Evolutionary conservation across 2,797 vertebrate genomes (phyloP).

Genomic region (Sebastes itinus): DNA sequence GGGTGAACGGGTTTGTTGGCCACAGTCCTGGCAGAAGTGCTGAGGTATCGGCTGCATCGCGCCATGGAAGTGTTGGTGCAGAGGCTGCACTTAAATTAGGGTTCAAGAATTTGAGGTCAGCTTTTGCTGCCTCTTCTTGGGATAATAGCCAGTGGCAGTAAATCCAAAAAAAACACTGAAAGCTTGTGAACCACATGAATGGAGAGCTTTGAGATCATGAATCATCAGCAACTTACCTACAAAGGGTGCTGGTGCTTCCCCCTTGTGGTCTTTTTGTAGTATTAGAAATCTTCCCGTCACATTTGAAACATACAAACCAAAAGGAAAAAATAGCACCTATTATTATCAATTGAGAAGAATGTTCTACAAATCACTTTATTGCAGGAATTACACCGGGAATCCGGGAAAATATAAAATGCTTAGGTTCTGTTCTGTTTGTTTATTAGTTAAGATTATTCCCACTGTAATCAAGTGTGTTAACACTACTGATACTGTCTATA

Average conservation of each 20-base stretch:
- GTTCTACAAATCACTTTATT: conserved; percentile 81
- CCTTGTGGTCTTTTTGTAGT: conserved; percentile 16
- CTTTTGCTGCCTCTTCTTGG: conserved; percentile 19
- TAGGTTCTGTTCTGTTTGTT: conserved; percentile 43
- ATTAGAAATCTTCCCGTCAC: not conserved
- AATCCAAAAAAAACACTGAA: not conserved
- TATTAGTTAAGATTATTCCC: conserved; percentile 40
- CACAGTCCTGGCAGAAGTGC: conserved; percentile 73
- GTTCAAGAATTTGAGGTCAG: conserved; percentile 42
- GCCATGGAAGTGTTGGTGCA: conserved; percentile 49
- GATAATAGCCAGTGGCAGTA: conserved; percentile 10
- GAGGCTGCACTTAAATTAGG: conserved; percentile 46
- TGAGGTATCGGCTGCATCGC: conserved; percentile 65
- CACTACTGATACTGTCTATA: conserved; percentile 37
- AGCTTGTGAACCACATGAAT: not conserved
- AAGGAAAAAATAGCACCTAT: not conserved
- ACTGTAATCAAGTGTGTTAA: conserved; percentile 42
- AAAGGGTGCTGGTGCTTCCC: conserved; percentile 45
- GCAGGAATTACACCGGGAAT: conserved; percentile 70
- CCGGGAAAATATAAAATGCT: conserved; percentile 49
- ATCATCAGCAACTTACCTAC: not conserved
- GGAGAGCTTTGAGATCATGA: not conserved
- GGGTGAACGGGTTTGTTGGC: conserved; percentile 80
- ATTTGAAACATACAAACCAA: not conserved
- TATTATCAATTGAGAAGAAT: conserved; percentile 14